phyloP scores from a whole-genome alignment of 1,140 invertebrate species.

The Zophobas morio region DNA sequence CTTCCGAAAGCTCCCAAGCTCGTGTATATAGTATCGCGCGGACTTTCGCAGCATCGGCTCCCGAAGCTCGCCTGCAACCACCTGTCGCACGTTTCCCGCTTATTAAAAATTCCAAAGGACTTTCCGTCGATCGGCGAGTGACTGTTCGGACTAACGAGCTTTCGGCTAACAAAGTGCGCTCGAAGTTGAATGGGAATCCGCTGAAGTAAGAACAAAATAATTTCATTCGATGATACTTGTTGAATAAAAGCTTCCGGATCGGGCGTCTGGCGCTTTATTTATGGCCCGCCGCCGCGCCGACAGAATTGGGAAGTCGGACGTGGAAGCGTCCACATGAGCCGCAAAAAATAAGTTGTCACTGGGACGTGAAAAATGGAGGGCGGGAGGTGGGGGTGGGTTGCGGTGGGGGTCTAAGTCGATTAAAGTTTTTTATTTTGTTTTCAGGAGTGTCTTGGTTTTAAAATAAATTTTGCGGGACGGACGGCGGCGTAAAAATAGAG shows the following conservation, averaged over 20 bases:
- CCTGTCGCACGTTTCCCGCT: slow-evolving; percentile 44
- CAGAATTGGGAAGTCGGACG: not conserved
- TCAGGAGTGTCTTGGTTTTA: too few species aligned
- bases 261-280: slow-evolving; percentile 6
- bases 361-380: too few species aligned
- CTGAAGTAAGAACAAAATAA: slow-evolving; percentile 37
- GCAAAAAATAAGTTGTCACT: not conserved
- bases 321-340: not conserved
- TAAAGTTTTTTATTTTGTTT: too few species aligned
- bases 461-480: too few species aligned
- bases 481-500: too few species aligned
- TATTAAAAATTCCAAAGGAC: slow-evolving; percentile 33
- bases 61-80: slow-evolving; percentile 33
- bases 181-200: slow-evolving; percentile 28
- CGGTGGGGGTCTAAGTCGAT: too few species aligned
- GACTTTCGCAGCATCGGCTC: slow-evolving; percentile 39
- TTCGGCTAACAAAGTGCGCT: slow-evolving; percentile 31
- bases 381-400: too few species aligned
- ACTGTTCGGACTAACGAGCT: not conserved
- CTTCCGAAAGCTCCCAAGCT: slow-evolving; percentile 50
- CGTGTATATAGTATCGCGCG: slow-evolving; percentile 49
- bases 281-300: not conserved
- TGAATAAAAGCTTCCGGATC: slow-evolving; percentile 31
- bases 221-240: slow-evolving; percentile 29
- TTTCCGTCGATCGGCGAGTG: slow-evolving; percentile 4